Conservation (phyloP, 2,888 invertebrate genomes). For the Bugula neritina region DNA sequence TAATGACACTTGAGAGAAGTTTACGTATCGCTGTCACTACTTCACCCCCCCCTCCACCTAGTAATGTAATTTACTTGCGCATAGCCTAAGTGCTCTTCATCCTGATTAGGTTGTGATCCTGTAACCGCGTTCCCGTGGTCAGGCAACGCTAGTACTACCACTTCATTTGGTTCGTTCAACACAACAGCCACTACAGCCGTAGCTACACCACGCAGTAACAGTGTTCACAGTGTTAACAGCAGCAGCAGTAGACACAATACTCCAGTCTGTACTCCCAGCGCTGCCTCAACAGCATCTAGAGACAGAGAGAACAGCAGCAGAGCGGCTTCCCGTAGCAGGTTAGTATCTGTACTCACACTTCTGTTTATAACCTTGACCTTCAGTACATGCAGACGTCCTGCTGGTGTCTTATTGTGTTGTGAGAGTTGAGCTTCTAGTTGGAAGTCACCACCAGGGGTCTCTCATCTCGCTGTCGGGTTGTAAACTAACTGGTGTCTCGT, state of each 20-base stretch:
- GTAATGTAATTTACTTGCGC: slow-evolving; percentile 24
- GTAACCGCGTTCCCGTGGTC: background rate
- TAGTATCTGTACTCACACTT: background rate
- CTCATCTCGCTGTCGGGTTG: too few relatives aligned
- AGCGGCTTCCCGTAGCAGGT: slow-evolving; percentile 17
- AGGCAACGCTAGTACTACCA: background rate
- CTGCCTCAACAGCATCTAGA: background rate
- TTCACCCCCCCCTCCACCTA: slow-evolving; percentile 1
- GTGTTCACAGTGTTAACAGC: slow-evolving; percentile 9
- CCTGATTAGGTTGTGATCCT: slow-evolving; percentile 12
- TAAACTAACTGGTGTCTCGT: too few relatives aligned
- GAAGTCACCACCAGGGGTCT: too few relatives aligned
- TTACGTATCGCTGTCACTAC: slow-evolving; percentile 26
- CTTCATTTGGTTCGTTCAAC: background rate
- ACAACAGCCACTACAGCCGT: background rate
- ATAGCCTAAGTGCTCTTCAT: slow-evolving; percentile 9
- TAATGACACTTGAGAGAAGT: slow-evolving; percentile 10
- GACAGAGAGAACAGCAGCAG: slow-evolving; percentile 7
- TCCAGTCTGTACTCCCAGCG: slow-evolving; percentile 13
- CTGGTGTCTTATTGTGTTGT: too few relatives aligned
- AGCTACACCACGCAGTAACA: background rate
- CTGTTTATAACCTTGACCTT: too few relatives aligned
- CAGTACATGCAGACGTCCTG: too few relatives aligned
- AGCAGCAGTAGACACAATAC: background rate
- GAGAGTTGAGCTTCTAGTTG: too few relatives aligned